Percentiles rank a stretch among this genome's conserved stretches.
Conservation (phyloP, 2,113 vertebrate species). For the Bolborhynchus lineola region DNA sequence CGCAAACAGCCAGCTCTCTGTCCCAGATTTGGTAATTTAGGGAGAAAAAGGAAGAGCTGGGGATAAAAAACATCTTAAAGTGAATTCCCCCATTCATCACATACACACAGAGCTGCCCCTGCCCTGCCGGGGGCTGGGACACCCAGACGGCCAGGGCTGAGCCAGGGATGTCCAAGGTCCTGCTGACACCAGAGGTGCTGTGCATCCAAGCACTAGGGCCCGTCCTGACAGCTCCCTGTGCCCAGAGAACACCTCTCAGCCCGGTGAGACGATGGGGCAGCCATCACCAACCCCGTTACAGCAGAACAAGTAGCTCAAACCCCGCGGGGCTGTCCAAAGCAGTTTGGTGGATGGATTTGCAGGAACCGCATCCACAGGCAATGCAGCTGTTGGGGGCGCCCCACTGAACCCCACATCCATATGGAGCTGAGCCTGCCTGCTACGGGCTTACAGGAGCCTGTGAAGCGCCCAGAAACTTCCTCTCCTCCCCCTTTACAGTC, state of each 20-base stretch:
- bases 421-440: background rate
- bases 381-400: background rate
- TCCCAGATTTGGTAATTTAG: background rate
- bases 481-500: background rate
- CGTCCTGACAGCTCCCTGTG: background rate
- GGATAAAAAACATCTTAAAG: background rate
- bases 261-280: background rate
- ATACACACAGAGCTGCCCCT: background rate
- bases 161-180: background rate
- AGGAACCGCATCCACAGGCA: background rate
- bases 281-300: rapidly evolving
- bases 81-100: background rate
- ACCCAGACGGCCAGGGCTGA: background rate
- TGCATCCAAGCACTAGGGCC: background rate
- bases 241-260: background rate
- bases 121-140: background rate
- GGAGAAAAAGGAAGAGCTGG: background rate
- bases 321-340: background rate
- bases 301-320: background rate
- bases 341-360: background rate
- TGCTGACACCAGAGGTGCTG: background rate
- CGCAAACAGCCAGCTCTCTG: background rate
- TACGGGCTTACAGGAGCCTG: background rate
- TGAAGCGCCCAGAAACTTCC: background rate
- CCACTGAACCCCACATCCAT: rapidly evolving